Percentiles rank a stretch among this genome's conserved stretches.
Evolutionary conservation across 1,140 invertebrate species (phyloP).

Genomic region (Drosophila melanogaster): DNA sequence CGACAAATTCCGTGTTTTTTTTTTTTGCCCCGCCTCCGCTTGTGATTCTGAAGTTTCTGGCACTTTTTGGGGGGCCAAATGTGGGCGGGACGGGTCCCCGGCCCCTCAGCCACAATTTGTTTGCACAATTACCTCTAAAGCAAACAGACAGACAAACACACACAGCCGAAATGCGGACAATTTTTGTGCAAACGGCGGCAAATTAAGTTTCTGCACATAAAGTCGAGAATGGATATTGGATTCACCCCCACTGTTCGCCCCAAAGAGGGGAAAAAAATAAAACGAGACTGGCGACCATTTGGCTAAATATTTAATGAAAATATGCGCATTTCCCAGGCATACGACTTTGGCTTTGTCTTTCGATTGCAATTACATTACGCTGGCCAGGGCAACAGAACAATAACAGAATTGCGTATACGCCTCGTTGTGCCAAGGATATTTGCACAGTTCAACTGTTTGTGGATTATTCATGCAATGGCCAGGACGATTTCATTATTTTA

Average conservation of each 20-base stretch:
- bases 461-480: constrained; percentile 72
- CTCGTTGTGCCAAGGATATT: constrained; percentile 9
- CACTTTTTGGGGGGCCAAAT: constrained; percentile 32
- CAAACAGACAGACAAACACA: constrained; percentile 34
- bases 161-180: constrained; percentile 36
- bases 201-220: constrained; percentile 76
- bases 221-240: constrained; percentile 65
- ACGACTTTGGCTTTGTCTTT: constrained; percentile 43
- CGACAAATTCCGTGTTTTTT: constrained; percentile 34
- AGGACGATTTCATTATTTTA: constrained; percentile 72
- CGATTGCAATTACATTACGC: constrained; percentile 78
- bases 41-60: constrained; percentile 26
- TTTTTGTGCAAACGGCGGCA: constrained; percentile 71
- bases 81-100: constrained; percentile 11
- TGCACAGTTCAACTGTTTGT: constrained; percentile 19
- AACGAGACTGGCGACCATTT: constrained; percentile 62
- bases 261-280: not conserved
- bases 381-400: constrained; percentile 45
- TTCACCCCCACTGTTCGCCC: constrained; percentile 4
- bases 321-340: constrained; percentile 58
- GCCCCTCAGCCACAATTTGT: constrained; percentile 40
- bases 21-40: constrained; percentile 19
- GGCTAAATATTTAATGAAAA: constrained; percentile 81
- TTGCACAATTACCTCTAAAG: constrained; percentile 69
- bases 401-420: constrained; percentile 52